Conservation (phyloP, 2,797 vertebrate species). For the Gymnocypris eckloni region DNA sequence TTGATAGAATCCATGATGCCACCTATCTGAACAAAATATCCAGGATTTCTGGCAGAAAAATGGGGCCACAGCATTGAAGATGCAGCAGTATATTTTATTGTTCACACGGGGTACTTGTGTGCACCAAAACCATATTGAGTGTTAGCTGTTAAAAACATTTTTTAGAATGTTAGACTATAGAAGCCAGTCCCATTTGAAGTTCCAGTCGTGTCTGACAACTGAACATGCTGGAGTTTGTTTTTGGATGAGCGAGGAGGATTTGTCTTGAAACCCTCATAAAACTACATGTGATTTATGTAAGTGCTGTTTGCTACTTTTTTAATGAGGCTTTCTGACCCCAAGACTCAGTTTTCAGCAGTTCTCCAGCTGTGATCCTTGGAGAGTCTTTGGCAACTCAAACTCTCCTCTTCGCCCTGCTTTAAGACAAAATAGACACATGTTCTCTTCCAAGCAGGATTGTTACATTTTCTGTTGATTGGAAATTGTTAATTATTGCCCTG, state of each 20-base stretch:
- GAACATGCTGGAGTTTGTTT: not conserved
- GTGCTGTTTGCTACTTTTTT: not conserved
- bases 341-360: not conserved
- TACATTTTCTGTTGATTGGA: not conserved
- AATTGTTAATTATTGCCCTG: not conserved
- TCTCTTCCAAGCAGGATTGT: not conserved
- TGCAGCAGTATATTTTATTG: not conserved
- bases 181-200: not conserved
- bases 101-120: not conserved
- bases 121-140: not conserved
- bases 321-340: not conserved
- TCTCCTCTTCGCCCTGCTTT: not conserved
- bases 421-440: not conserved
- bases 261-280: not conserved
- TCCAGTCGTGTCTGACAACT: not conserved
- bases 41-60: not conserved
- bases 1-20: not conserved
- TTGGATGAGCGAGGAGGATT: not conserved
- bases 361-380: not conserved
- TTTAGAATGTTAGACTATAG: not conserved
- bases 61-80: not conserved
- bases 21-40: not conserved
- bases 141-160: not conserved
- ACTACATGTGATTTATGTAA: not conserved
- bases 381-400: not conserved